These are phyloP conservation scores for Bergia sp. DNA, from an alignment of 92 coral and sea anemone genomes.

Conservation along the genomic window DNA sequence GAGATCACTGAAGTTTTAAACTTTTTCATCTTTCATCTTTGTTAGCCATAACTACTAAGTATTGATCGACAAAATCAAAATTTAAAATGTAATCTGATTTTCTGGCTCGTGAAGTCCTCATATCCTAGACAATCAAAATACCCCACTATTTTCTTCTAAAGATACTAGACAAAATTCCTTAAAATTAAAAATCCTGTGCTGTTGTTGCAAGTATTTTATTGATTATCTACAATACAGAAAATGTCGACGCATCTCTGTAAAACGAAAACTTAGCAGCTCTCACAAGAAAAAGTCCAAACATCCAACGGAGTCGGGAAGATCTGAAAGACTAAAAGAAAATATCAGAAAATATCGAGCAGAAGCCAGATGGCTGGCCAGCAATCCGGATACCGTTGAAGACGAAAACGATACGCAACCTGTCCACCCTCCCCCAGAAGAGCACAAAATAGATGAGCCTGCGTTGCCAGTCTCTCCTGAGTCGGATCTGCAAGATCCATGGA, in stretches of 20 bases:
- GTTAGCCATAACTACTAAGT: no score
- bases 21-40: no score
- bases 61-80: no score
- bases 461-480: conserved; percentile 24
- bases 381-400: conserved; percentile 56
- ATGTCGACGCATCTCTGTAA: conserved; percentile 66
- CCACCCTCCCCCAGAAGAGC: conserved; percentile 10
- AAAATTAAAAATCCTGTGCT: no score
- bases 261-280: conserved; percentile 60
- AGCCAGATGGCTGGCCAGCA: conserved; percentile 72
- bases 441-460: neutral
- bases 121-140: no score
- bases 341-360: conserved; percentile 79
- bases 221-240: conserved; percentile 38
- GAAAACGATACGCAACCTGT: conserved; percentile 54
- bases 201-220: neutral
- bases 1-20: no score
- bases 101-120: no score
- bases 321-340: conserved; percentile 84
- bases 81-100: no score
- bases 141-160: no score
- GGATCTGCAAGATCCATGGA: conserved; percentile 19
- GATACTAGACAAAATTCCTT: no score
- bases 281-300: conserved; percentile 48
- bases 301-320: conserved; percentile 54